These are phyloP conservation scores for Dromococcyx pavoninus DNA, from an alignment of 2,797 vertebrate species.

Conservation along the genomic window DNA sequence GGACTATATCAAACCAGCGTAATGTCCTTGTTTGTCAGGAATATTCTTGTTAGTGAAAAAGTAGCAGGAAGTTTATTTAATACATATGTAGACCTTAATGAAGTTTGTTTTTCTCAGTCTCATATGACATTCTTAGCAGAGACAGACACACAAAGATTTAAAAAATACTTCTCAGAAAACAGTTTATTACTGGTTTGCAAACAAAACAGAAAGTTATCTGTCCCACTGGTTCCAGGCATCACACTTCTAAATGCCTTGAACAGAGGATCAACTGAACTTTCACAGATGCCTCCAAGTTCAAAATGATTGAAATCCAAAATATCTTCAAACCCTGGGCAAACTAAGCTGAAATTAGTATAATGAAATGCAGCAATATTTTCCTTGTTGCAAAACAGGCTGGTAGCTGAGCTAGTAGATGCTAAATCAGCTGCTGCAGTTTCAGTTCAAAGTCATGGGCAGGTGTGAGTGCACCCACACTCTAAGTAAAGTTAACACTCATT, in stretches of 20 bases:
- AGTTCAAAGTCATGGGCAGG: background rate
- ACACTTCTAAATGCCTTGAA: background rate
- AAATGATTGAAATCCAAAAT: background rate
- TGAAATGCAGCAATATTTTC: background rate
- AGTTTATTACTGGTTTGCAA: background rate
- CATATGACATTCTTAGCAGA: background rate
- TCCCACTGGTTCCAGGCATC: background rate
- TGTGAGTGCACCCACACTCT: accelerated
- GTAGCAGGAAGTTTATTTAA: background rate
- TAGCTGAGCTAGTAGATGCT: background rate
- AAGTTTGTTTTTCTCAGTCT: background rate
- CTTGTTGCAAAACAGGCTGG: background rate
- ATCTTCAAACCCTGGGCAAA: background rate
- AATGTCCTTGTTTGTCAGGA: background rate
- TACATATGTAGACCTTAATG: background rate
- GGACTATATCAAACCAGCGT: background rate
- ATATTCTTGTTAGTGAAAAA: background rate
- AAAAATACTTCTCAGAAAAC: background rate
- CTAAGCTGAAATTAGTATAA: background rate
- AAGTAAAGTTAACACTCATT: background rate
- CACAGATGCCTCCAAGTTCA: background rate
- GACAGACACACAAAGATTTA: background rate
- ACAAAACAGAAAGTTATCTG: background rate
- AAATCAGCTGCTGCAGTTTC: background rate
- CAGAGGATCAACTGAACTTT: background rate